A percentile compares a stretch with the other conserved stretches of the same genome.
Conservation (phyloP, 2,797 vertebrate genomes). For the Triplophysa yarkandensis region DNA sequence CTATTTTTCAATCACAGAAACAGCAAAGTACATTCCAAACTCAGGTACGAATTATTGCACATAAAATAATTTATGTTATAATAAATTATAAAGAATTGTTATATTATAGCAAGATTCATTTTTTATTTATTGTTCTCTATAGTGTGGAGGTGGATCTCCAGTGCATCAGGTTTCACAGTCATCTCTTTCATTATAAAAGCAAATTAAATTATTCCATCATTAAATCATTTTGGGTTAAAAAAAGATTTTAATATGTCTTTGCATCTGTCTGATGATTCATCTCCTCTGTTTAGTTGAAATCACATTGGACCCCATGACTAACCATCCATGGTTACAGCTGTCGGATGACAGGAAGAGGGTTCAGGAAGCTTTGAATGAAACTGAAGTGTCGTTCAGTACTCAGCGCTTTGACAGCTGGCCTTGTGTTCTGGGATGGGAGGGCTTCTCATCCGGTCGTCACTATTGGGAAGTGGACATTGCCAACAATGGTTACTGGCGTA, state of each 20-base stretch:
- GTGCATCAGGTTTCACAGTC: constrained; percentile 65
- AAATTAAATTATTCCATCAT: background rate
- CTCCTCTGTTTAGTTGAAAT: constrained; percentile 67
- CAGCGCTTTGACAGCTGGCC: constrained; percentile 74
- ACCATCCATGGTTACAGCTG: constrained; percentile 72
- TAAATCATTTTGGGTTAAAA: too few species aligned
- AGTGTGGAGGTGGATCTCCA: constrained; percentile 79
- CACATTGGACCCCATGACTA: constrained; percentile 70
- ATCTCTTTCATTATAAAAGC: background rate
- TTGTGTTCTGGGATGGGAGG: constrained; percentile 73
- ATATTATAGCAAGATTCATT: background rate
- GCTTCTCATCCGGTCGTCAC: constrained; percentile 69
- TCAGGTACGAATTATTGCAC: constrained; percentile 52
- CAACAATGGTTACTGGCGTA: constrained; percentile 71
- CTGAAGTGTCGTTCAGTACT: constrained; percentile 50
- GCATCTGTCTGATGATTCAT: background rate
- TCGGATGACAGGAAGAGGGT: constrained; percentile 72
- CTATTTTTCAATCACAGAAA: constrained; percentile 48
- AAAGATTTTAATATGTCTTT: background rate
- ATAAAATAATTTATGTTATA: background rate
- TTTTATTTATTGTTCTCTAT: background rate
- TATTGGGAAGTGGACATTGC: constrained; percentile 77
- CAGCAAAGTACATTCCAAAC: constrained; percentile 60
- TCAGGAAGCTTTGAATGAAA: constrained; percentile 61
- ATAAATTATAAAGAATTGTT: background rate